These are phyloP conservation scores for Potorous gilbertii DNA, from an alignment of 2,797 vertebrate genomes.

Conservation along the genomic window DNA sequence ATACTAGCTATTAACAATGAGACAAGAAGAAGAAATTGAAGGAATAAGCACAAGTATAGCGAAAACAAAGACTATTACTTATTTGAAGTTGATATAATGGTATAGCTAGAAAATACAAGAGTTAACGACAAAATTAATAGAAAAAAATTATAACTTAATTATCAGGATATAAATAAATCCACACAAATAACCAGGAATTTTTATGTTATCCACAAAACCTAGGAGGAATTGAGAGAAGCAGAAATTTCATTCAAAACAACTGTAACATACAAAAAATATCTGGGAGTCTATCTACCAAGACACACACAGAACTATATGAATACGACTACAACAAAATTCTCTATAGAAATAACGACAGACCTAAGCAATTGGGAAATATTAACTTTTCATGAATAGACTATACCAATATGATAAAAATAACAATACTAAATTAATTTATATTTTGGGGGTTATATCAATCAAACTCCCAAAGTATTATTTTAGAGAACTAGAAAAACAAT, in stretches of 20 bases:
- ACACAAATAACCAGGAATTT: not conserved
- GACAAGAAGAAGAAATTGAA: not conserved
- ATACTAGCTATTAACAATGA: not conserved
- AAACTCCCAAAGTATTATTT: not conserved
- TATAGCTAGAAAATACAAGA: not conserved
- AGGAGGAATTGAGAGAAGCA: not conserved
- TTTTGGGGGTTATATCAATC: not conserved
- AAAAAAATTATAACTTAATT: not conserved
- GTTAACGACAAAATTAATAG: not conserved
- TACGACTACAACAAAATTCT: not conserved
- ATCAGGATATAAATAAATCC: not conserved
- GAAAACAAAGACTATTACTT: not conserved
- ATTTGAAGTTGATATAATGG: not conserved
- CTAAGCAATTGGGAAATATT: not conserved
- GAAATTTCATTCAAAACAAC: not conserved
- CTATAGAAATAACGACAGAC: not conserved
- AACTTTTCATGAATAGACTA: not conserved
- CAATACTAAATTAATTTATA: not conserved
- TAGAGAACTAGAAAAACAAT: not conserved
- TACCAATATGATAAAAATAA: not conserved
- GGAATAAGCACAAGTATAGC: not conserved
- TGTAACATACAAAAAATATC: not conserved
- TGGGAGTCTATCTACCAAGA: not conserved
- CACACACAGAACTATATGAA: not conserved
- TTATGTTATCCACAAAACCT: not conserved